phyloP scores from a whole-genome alignment of 2,888 invertebrate species.

The Fragum sueziense region DNA sequence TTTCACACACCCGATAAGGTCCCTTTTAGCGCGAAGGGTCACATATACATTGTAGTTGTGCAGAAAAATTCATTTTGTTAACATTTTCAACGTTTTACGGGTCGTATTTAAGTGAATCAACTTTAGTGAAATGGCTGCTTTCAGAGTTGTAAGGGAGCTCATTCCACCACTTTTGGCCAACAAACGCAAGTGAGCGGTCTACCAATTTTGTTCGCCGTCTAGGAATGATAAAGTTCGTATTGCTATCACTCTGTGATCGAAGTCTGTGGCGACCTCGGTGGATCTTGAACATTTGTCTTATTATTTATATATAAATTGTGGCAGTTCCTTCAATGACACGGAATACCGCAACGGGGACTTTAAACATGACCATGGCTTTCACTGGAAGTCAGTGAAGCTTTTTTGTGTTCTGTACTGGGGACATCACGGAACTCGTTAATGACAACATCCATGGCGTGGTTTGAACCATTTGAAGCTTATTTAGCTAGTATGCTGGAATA shows the following conservation, averaged over 20 bases:
- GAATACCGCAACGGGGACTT: neutral
- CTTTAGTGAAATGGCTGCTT: too few relatives aligned
- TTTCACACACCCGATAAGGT: too few relatives aligned
- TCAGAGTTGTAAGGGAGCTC: neutral
- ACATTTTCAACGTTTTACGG: too few relatives aligned
- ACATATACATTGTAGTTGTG: too few relatives aligned
- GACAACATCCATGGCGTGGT: neutral
- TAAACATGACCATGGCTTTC: neutral
- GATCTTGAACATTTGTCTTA: neutral
- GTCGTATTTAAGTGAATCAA: too few relatives aligned
- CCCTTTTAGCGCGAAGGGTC: too few relatives aligned
- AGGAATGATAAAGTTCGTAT: constrained; percentile 5
- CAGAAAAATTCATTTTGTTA: too few relatives aligned
- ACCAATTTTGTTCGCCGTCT: constrained; percentile 4
- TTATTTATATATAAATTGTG: too few relatives aligned
- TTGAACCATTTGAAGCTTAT: neutral
- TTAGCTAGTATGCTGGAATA: constrained; percentile 14
- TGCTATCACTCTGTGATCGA: constrained; percentile 8
- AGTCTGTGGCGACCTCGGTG: neutral
- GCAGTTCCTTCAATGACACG: constrained; percentile 3
- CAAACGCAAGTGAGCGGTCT: neutral
- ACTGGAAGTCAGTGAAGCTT: constrained; percentile 7
- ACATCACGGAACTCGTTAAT: constrained; percentile 7
- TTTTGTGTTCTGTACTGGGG: neutral
- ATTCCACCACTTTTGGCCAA: constrained; percentile 17